Evolutionary conservation across 2,113 vertebrate genomes (phyloP).

Genomic region (Sinocyclocheilus anophthalmus): DNA sequence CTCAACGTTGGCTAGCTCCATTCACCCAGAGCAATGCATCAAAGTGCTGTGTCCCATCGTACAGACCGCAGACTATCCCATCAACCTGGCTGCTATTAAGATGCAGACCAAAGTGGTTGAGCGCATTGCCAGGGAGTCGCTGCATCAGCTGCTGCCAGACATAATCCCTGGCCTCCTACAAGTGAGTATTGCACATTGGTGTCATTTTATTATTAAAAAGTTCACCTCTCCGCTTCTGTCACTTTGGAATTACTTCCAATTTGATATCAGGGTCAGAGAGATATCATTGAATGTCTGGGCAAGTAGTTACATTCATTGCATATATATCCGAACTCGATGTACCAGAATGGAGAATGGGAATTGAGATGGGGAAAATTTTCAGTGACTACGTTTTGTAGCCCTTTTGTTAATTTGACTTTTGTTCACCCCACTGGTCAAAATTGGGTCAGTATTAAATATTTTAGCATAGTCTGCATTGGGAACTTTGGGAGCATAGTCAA

Average conservation of each 20-base stretch:
- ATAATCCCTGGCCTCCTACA: slow-evolving; percentile 96
- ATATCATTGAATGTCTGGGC: not conserved
- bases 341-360: not conserved
- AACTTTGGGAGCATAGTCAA: slow-evolving; percentile 42
- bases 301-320: not conserved
- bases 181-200: slow-evolving; percentile 69
- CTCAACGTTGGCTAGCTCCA: slow-evolving; percentile 90
- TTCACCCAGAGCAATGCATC: slow-evolving; percentile 97
- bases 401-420: not conserved
- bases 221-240: not conserved
- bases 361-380: not conserved
- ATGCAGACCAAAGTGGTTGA: slow-evolving; percentile 99
- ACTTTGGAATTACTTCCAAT: not conserved
- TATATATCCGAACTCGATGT: not conserved
- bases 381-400: not conserved
- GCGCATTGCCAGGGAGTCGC: slow-evolving; percentile 89
- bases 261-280: not conserved
- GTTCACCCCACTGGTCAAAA: not conserved
- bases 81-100: slow-evolving; percentile 98
- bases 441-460: slow-evolving; percentile 42
- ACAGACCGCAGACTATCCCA: slow-evolving; percentile 98
- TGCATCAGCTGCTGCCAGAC: slow-evolving; percentile 89
- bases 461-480: slow-evolving; percentile 61
- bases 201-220: not conserved
- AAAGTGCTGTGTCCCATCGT: slow-evolving; percentile 98